Base-by-base conservation (phyloP, 2,113 vertebrate genomes). In the Ia io region DNA sequence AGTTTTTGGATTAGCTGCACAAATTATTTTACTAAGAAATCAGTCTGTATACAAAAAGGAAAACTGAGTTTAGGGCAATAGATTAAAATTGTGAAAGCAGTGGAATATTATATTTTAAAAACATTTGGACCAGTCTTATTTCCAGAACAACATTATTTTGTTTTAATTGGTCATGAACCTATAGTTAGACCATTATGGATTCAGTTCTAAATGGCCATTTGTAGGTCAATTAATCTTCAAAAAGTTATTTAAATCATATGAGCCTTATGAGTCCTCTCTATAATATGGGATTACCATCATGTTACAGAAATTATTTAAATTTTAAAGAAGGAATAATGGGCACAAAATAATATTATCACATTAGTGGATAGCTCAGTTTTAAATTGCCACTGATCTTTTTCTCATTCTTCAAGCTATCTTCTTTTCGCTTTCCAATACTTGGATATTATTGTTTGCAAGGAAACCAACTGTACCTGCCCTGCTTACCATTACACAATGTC, bases 11-110 rank as follows among this genome's bases (percentile, higher is more conserved):
- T 49, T 25, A 94, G 51, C 40, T 73, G 3, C 12, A 90, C 47
- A 92, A 90, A 56, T 51, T 84, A 74, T 59, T 92, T 90, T 32
- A 28, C 18, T 17, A 49, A 76, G 78, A 93, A 84, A 82, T n/a
- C 37, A 80, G 20, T 87, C 22, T 59, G 25, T 78, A 69, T 25
- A 80, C 71, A 93, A 40, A 65, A 84, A 63, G 7, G 40, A 69
- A 70, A 40, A 40, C 16, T 56, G 35, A 84, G 59, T 63, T 78
- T 37, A 70, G 12, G 14, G 3, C 14, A 35, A 23, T 22, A 79
- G 17, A 18, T 79, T 49, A 82, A 82, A 59, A 83, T 71, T 59
- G 25, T 71, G 30, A 88, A 84, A 70, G 17, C 8, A 71, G 16
- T 18, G 18, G 11, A 40, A 69, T 59, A 86, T 78, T 74, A 12